Percentiles rank a stretch among this genome's conserved stretches.
These are phyloP conservation scores for Momotus momota DNA, from an alignment of 2,797 vertebrate species.

Conservation along the genomic window DNA sequence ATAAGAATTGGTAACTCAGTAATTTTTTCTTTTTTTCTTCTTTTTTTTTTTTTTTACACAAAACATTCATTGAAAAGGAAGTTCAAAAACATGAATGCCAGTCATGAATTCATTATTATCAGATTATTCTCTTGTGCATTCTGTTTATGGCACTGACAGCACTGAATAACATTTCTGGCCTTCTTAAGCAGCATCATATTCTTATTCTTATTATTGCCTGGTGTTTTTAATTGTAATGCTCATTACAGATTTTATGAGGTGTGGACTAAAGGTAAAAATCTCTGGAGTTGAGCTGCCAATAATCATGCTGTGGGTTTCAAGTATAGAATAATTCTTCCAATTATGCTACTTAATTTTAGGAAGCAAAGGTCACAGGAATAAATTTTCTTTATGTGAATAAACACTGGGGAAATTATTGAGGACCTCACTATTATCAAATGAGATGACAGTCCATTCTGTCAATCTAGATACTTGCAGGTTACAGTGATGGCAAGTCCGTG, in stretches of 20 bases:
- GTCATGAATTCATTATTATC: constrained; percentile 35
- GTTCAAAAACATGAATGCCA: constrained; percentile 27
- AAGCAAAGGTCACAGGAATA: constrained; percentile 54
- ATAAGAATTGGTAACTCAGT: constrained; percentile 5
- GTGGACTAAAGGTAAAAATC: constrained; percentile 70
- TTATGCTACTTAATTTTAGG: constrained; percentile 70
- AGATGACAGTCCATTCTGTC: not conserved
- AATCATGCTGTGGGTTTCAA: constrained; percentile 57
- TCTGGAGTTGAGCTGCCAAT: constrained; percentile 48
- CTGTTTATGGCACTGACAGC: constrained; percentile 35
- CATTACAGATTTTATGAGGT: constrained; percentile 56
- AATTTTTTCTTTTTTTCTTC: not conserved
- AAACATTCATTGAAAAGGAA: not conserved
- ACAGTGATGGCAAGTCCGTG: not conserved
- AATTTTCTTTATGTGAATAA: constrained; percentile 47
- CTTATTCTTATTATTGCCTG: constrained; percentile 20
- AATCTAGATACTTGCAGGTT: not conserved
- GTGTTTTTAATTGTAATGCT: constrained; percentile 62
- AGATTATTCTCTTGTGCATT: constrained; percentile 53
- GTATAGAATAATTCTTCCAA: constrained; percentile 61
- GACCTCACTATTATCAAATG: not conserved
- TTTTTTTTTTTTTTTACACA: not conserved
- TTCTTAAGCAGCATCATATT: constrained; percentile 7
- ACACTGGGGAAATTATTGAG: constrained; percentile 29
- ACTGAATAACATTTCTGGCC: constrained; percentile 11